Evolutionary conservation across 2,113 vertebrate species (phyloP).

Genomic region (Regulus satrapa): DNA sequence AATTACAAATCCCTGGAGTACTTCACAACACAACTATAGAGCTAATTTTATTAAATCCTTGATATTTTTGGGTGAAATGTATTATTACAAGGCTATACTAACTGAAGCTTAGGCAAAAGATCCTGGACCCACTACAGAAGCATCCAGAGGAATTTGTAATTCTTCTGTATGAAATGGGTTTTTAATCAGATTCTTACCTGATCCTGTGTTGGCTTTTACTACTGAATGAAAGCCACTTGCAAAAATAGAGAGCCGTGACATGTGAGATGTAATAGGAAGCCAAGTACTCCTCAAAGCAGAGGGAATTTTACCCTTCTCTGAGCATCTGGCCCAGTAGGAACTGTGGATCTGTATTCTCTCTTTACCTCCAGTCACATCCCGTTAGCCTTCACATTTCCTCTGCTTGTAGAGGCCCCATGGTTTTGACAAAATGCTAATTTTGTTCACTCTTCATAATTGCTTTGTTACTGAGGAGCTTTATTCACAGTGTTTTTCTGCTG

Average conservation of each 20-base stretch:
- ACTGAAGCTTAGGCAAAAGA: neutral
- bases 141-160: neutral
- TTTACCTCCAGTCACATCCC: neutral
- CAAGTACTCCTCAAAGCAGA: neutral
- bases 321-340: neutral
- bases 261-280: neutral
- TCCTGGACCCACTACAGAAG: neutral
- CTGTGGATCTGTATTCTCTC: neutral
- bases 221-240: neutral
- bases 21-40: neutral
- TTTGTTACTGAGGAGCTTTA: neutral
- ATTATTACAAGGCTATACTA: neutral
- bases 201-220: neutral
- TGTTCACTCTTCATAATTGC: neutral
- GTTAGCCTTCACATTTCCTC: neutral
- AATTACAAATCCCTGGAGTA: neutral
- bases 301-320: neutral
- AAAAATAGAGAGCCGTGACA: neutral
- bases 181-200: neutral
- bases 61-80: neutral
- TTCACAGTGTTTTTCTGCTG: neutral
- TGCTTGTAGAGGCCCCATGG: neutral
- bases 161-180: neutral
- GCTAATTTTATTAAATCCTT: neutral
- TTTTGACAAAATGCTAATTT: neutral